phyloP scores from a whole-genome alignment of 2,113 vertebrate species.

The Uria aalge region DNA sequence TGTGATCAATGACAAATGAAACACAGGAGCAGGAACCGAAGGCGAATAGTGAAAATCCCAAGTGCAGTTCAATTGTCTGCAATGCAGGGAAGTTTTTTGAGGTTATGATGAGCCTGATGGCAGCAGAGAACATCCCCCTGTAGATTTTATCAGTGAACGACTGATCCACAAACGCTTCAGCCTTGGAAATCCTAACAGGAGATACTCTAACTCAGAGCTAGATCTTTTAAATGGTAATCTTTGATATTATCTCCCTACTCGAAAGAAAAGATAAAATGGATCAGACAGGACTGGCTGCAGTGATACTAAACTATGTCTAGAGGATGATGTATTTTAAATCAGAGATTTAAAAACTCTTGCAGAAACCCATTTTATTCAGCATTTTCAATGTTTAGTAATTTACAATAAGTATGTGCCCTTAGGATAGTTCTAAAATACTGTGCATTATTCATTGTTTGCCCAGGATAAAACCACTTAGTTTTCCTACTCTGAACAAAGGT shows the following conservation, averaged over 20 bases:
- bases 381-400: not conserved
- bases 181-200: not conserved
- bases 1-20: not conserved
- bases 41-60: not conserved
- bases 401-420: not conserved
- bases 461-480: not conserved
- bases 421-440: not conserved
- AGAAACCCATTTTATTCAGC: not conserved
- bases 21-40: not conserved
- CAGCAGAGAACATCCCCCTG: not conserved
- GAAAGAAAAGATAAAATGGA: not conserved
- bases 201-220: not conserved
- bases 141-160: not conserved
- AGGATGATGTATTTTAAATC: not conserved
- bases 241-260: not conserved
- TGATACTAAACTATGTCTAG: not conserved
- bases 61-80: not conserved
- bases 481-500: not conserved
- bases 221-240: not conserved
- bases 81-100: not conserved
- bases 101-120: not conserved
- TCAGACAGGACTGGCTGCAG: not conserved
- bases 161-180: not conserved
- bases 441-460: slow-evolving; percentile 5
- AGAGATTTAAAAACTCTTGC: not conserved